A percentile compares a stretch with the other conserved stretches of the same genome.
Evolutionary conservation across 2,797 vertebrate species (phyloP).

Genomic region (Mus minutoides): DNA sequence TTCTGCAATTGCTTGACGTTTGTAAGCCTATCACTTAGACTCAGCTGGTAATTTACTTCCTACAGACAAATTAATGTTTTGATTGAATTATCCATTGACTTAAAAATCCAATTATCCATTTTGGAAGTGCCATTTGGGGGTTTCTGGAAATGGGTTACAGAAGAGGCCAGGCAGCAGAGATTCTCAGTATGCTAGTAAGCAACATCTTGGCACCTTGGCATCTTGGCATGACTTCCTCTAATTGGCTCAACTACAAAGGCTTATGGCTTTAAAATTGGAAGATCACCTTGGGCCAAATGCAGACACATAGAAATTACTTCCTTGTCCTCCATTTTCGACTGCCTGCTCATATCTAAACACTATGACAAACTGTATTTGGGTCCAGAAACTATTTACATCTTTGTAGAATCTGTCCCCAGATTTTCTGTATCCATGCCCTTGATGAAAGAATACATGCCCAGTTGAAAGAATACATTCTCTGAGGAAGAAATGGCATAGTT

Average conservation of each 20-base stretch:
- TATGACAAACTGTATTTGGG: conserved; percentile 1
- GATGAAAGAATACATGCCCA: not conserved
- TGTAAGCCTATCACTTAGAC: conserved; percentile 46
- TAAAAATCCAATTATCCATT: conserved; percentile 64
- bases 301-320: not conserved
- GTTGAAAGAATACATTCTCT: not conserved
- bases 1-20: conserved; percentile 54
- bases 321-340: conserved; percentile 41
- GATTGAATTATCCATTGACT: conserved; percentile 39
- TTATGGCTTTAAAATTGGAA: conserved; percentile 7
- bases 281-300: conserved; percentile 27
- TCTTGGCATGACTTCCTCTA: conserved; percentile 29
- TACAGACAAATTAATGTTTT: conserved; percentile 50
- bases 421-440: not conserved
- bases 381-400: conserved; percentile 18
- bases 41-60: conserved; percentile 41
- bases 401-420: not conserved
- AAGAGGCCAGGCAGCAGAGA: not conserved
- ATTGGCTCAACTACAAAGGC: conserved; percentile 27
- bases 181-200: conserved; percentile 33
- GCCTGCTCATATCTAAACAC: not conserved
- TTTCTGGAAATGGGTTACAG: conserved; percentile 25
- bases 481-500: not conserved
- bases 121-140: conserved; percentile 9
- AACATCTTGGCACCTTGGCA: conserved; percentile 39